Conservation (phyloP, 2,113 vertebrate genomes). For the Zosterops hypoxanthus region DNA sequence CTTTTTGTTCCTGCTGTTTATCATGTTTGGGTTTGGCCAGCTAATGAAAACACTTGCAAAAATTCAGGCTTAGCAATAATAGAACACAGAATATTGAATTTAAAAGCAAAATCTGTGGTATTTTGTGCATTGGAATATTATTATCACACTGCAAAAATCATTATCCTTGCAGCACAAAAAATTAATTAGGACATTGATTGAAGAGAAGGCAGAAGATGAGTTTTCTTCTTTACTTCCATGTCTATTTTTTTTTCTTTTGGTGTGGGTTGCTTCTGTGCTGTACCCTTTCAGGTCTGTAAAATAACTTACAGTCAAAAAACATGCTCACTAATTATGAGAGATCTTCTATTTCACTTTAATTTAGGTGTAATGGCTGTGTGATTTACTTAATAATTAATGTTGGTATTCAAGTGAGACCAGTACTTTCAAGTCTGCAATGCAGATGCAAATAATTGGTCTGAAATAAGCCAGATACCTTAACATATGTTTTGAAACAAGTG, state of each 20-base stretch:
- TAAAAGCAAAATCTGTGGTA: background rate
- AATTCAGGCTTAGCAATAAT: background rate
- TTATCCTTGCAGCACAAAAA: background rate
- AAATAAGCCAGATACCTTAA: background rate
- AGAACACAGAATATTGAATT: background rate
- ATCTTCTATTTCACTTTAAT: background rate
- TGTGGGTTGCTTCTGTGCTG: background rate
- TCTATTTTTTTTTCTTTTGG: background rate
- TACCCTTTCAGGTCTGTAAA: background rate
- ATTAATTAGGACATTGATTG: background rate
- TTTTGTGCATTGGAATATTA: background rate
- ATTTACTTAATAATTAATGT: background rate
- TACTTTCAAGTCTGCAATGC: background rate
- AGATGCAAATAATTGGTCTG: background rate
- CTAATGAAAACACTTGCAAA: background rate
- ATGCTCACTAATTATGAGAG: background rate
- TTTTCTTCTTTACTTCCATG: background rate
- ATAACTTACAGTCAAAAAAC: background rate
- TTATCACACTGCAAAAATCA: background rate
- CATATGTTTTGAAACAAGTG: background rate
- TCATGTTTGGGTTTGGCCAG: background rate
- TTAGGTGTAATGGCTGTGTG: background rate
- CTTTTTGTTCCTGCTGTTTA: background rate
- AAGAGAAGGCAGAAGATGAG: background rate
- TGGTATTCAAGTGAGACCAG: background rate